phyloP scores from a whole-genome alignment of 2,888 invertebrate species.

The Trilocha varians region DNA sequence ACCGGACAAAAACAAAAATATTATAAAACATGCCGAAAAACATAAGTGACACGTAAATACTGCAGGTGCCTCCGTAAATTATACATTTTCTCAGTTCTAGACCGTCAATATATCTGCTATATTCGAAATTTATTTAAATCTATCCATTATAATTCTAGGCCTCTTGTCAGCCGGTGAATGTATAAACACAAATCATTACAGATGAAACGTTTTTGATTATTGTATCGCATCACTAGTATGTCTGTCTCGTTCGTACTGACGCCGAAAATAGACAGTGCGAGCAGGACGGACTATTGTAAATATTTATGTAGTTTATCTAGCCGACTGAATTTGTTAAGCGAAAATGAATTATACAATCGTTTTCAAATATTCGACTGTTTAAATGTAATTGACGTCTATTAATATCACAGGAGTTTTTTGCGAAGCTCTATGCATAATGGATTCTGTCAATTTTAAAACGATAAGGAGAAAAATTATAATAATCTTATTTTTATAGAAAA shows the following conservation, averaged over 20 bases:
- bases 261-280: neutral
- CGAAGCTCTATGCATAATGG: no score
- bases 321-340: neutral
- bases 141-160: neutral
- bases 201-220: neutral
- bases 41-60: neutral
- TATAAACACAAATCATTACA: neutral
- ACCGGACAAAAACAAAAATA: neutral
- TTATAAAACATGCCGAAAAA: neutral
- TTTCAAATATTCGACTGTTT: neutral
- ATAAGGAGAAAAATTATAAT: no score
- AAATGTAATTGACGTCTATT: no score
- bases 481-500: no score
- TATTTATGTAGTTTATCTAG: neutral
- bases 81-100: neutral
- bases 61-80: constrained; percentile 1
- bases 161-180: neutral
- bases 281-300: neutral
- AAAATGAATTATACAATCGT: neutral
- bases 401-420: no score
- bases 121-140: constrained; percentile 1
- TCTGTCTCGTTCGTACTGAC: neutral
- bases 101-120: neutral
- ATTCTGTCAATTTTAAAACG: no score
- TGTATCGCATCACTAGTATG: neutral